These are phyloP conservation scores for Gavialis gangeticus DNA, from an alignment of 2,113 vertebrate genomes.

Conservation along the genomic window DNA sequence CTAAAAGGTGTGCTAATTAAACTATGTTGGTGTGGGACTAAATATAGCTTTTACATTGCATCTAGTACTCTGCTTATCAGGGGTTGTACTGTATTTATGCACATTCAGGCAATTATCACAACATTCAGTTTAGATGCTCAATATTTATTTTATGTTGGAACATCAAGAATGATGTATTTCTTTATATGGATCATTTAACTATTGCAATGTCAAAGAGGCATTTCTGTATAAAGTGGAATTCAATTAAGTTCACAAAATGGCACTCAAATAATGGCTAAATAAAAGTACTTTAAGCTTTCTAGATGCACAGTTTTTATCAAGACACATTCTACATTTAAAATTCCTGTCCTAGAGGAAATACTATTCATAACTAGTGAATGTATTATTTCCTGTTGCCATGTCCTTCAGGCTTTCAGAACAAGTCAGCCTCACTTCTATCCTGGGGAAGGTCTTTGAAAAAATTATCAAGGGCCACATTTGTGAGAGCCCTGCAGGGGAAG, in stretches of 20 bases:
- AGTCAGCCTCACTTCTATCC: not conserved
- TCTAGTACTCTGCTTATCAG: constrained; percentile 5
- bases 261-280: not conserved
- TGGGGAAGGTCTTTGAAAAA: not conserved
- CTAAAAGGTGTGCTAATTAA: not conserved
- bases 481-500: too few species aligned
- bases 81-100: constrained; percentile 53
- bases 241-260: not conserved
- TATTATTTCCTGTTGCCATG: not conserved
- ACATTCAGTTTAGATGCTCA: constrained; percentile 47
- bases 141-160: constrained; percentile 40
- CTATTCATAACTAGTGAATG: too few species aligned
- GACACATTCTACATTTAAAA: too few species aligned
- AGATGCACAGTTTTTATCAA: not conserved
- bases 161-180: not conserved
- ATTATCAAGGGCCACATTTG: too few species aligned
- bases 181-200: too few species aligned
- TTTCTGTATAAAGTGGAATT: not conserved
- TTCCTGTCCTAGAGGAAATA: too few species aligned
- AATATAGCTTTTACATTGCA: not conserved
- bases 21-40: not conserved
- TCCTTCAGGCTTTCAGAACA: not conserved
- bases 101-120: constrained; percentile 34
- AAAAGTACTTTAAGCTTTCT: not conserved
- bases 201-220: too few species aligned